Conservation (phyloP, 92 coral and sea anemone genomes). For the Virgularia gustaviana region DNA sequence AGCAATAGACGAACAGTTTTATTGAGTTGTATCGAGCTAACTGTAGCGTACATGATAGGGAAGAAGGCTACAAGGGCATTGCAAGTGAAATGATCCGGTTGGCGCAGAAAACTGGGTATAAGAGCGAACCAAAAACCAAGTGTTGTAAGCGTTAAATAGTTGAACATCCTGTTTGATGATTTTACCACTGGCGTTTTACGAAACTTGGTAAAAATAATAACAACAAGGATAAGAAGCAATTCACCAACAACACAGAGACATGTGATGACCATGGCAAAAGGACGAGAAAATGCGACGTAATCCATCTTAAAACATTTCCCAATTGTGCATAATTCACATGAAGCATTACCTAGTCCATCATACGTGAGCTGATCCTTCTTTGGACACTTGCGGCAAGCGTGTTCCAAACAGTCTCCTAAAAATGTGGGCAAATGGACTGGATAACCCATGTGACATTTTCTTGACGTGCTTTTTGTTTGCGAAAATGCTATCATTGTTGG, state of each 20-base stretch:
- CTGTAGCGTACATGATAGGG: not conserved
- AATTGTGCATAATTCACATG: not conserved
- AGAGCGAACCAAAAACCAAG: constrained; percentile 1
- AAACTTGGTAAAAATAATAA: constrained; percentile 1
- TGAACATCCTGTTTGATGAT: not conserved
- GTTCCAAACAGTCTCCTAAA: not conserved
- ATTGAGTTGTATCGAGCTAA: not conserved
- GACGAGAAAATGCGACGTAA: not conserved
- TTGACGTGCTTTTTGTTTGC: not conserved
- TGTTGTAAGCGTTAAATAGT: not conserved
- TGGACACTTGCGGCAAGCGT: constrained; percentile 1
- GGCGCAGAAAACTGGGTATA: not conserved
- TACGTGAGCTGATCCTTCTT: not conserved
- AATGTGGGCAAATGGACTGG: not conserved
- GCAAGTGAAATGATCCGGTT: not conserved
- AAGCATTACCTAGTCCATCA: not conserved
- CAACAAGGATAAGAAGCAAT: not conserved
- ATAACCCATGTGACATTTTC: not conserved
- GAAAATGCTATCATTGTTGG: not conserved
- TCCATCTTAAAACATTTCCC: not conserved
- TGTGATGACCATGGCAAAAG: not conserved
- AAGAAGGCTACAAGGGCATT: not conserved
- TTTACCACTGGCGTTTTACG: constrained; percentile 9
- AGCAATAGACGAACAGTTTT: not conserved
- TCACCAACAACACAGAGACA: not conserved